Evolutionary conservation across 2,113 vertebrate species (phyloP), one percentile per base, ranked within the genome.

Genomic region (Bos indicus): DNA sequence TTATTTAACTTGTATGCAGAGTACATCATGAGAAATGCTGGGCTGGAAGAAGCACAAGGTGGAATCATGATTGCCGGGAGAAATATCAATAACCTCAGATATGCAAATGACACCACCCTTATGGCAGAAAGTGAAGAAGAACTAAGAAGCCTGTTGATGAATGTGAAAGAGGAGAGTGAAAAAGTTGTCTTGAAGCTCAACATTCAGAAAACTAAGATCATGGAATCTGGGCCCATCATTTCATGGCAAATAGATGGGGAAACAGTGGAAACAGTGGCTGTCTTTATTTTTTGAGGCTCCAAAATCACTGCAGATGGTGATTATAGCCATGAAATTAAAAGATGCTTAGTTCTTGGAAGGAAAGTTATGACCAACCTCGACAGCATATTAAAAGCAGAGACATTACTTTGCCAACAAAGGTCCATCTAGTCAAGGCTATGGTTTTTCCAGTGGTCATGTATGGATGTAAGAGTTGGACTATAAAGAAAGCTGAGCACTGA

Each of bases 61-160:
- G 16, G 62, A 64, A n/a, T 9, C 30, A 64, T n/a, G 33, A n/a
- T 64, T n/a, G 15, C 1, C 0, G 2, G 16, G 62, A n/a, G 3
- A 64, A 64, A 64, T n/a, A n/a, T 17, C 7, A 64, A n/a, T n/a
- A 8, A 64, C 16, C 33, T n/a, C 62, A 64, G 30, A 64, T 64
- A 64, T n/a, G 62, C 33, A 64, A 33, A 64, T 64, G 7, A n/a
- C 2, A n/a, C 7, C 33, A n/a, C 16, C 3, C 16, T 64, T 64
- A 64, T 64, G 62, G 15, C 62, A 17, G 33, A n/a, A n/a, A 9
- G 16, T 64, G 33, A 64, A n/a, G 62, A 64, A 2, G 62, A 64
- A 30, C 59, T 60, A 60, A 60, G 30, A 28, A 30, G 59, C 28
- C 7, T 64, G 4, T 64, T 64, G 62, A n/a, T 19, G 7, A 64